phyloP scores from a whole-genome alignment of 1,140 invertebrate genomes.

The Melitaea cinxia region DNA sequence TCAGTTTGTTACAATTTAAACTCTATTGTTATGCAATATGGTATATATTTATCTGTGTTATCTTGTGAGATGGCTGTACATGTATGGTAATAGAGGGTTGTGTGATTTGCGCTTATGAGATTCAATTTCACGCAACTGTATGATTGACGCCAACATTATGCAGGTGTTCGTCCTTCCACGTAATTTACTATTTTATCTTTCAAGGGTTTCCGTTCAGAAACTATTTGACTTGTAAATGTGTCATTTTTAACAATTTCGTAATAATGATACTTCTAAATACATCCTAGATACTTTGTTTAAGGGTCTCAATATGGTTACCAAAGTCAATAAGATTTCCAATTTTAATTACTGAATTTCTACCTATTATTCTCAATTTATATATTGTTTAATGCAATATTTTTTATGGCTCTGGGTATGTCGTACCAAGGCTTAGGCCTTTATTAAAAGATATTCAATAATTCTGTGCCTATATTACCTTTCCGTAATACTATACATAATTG shows the following conservation, averaged over 20 bases:
- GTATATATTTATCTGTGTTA: constrained; percentile 30
- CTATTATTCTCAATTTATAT: no score
- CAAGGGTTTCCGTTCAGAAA: constrained; percentile 34
- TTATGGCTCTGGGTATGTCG: no score
- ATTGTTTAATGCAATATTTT: no score
- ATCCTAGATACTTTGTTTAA: no score
- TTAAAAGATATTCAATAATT: no score
- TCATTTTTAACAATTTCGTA: neutral
- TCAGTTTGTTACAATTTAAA: constrained; percentile 17
- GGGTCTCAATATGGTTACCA: no score
- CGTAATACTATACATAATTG: no score
- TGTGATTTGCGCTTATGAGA: constrained; percentile 73
- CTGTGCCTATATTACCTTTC: no score
- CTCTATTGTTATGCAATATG: constrained; percentile 34
- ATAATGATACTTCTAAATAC: no score
- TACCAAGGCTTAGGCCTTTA: no score
- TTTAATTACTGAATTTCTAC: no score
- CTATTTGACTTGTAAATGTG: constrained; percentile 4
- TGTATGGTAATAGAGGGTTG: constrained; percentile 63
- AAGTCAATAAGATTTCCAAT: no score
- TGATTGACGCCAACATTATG: constrained; percentile 72
- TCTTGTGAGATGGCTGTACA: constrained; percentile 23
- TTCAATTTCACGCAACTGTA: constrained; percentile 69
- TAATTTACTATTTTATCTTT: constrained; percentile 64
- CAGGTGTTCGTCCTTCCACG: constrained; percentile 56